Percentiles rank a stretch among this genome's conserved stretches.
Conservation (phyloP, 2,888 invertebrate species). For the Slavum lentiscoides region DNA sequence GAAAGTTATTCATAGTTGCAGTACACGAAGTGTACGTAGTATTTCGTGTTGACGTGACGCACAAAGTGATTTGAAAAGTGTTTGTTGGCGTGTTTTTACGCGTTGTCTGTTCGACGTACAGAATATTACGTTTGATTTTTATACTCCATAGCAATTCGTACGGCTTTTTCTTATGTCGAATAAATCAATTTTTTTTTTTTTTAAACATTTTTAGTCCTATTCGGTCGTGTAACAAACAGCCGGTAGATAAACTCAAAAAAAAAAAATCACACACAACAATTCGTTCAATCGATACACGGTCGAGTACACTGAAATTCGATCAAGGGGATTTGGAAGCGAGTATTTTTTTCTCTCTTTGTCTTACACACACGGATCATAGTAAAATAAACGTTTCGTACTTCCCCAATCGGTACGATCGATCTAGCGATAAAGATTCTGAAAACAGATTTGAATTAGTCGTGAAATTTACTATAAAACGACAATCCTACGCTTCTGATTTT, state of each 20-base stretch:
- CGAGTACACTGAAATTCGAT: no score
- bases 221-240: neutral
- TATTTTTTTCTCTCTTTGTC: no score
- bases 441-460: no score
- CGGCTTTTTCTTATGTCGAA: neutral
- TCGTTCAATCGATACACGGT: no score
- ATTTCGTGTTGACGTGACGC: slow-evolving; percentile 42
- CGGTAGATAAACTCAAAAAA: neutral
- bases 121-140: slow-evolving; percentile 2
- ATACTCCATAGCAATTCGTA: neutral
- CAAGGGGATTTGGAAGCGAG: no score
- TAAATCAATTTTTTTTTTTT: neutral
- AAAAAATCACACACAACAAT: neutral
- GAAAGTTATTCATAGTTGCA: slow-evolving; percentile 21
- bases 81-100: slow-evolving; percentile 38
- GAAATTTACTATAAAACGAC: no score
- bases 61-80: slow-evolving; percentile 43
- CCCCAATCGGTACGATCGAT: no score
- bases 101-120: slow-evolving; percentile 18
- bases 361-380: no score
- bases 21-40: neutral
- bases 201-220: slow-evolving; percentile 9
- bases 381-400: no score
- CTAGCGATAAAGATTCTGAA: no score
- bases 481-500: no score